Base-by-base conservation (phyloP, 2,888 invertebrate species). In the Baronia brevicornis region DNA sequence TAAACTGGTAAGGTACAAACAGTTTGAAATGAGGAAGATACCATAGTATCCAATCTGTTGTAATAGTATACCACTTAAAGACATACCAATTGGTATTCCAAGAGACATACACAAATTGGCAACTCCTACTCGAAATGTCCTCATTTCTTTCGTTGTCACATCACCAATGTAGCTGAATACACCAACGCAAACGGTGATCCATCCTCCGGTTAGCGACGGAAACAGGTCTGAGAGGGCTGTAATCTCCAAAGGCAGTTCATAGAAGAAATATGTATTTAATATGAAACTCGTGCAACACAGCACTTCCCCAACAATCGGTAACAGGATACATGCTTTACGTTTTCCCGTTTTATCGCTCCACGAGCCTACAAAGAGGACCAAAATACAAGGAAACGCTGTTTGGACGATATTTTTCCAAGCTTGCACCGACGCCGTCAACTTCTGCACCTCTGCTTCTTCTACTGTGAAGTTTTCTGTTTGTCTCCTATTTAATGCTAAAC, bases 401-500 rank as follows among this genome's bases (percentile, higher is more conserved):
- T 87, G 86, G 9, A 86, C 73, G 8, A 87, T 74, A 31, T 86
- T 86, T 56, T 87, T 87, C 85, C 86, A 86, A 28, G 86, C 84
- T 38, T 85, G 79, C 47, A 88, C 86, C 10, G 85, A 80, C 10
- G 84, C 84, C 3, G 88, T 88, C 41, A 88, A 57, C 46, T 86
- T 87, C 43, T 88, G 88, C 0, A 90, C 89, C 42, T 88, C 86
- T 3, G 86, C 77, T 51, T 91, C 91, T 57, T 92, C 88, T 26
- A 67, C 54, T 1, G 89, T 89, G 55, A 88, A 90, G 54, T 90
- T 90, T 26, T 87, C 88, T 6, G 92, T 93, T 52, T 92, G 88
- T 45, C 93, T 86, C 27, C 86, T 85, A 8, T 91, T 90, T 19
- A 94, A 67, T 1, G 93, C 92, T 43, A 89, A 88, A 61, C 94